Evolutionary conservation across 2,113 vertebrate species (phyloP), one percentile per base, ranked within the genome.

Genomic region (Burhinus bistriatus): DNA sequence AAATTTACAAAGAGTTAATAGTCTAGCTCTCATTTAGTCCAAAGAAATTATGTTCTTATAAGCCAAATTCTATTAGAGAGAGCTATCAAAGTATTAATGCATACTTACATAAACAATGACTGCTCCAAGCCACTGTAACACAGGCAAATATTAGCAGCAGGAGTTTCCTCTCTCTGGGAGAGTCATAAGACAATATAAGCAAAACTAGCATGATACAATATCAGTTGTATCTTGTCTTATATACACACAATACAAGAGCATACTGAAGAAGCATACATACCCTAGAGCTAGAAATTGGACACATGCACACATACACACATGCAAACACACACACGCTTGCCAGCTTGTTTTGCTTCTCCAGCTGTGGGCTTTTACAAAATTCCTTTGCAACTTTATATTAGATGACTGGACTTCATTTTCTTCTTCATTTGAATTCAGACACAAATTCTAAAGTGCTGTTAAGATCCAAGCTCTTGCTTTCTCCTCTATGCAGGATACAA

Each of bases 241-340:
- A 20, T 6, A 47, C 21, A 36, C n/a, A 11, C 2, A 83, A 85
- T 13, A 49, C 5, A 61, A 55, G 25, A 40, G 1, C 17, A 36
- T 16, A 45, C 7, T 44, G 20, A 57, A 73, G 70, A n/a, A n/a
- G n/a, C n/a, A n/a, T n/a, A n/a, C n/a, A n/a, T n/a, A n/a, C n/a
- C 47, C 36, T 55, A 69, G 32, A 83, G 32, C 19, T 80, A 64
- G 66, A 45, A 80, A 76, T 3, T 29, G 30, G 78, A 87, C 20
- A 57, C 4, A 17, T 0, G 2, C 3, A 29, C 11, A 40, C 17
- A 14, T 2, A 55, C 12, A 55, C 29, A 14, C 30, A 36, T 2
- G 12, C 10, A 68, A 32, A 34, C 20, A 62, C 22, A 38, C 12
- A 29, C 3, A 52, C 8, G 6, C 22, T 49, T 29, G 20, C 4